A percentile compares a stretch with the other conserved stretches of the same genome.
Conservation (phyloP, 2,797 vertebrate species). For the Antennarius maculatus region DNA sequence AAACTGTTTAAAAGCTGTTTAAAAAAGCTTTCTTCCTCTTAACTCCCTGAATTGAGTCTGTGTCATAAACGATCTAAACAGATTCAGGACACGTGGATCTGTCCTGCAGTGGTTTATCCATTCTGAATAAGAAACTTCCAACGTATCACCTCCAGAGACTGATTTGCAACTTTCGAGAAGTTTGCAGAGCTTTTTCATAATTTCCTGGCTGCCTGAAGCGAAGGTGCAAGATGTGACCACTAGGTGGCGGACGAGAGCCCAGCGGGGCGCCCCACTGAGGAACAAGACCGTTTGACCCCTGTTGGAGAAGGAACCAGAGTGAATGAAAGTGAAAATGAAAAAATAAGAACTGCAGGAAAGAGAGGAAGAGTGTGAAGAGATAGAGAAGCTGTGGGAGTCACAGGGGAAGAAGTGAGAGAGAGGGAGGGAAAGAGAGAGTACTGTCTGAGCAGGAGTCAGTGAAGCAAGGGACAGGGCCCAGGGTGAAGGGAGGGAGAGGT, state of each 20-base stretch:
- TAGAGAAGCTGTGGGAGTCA: conserved; percentile 38
- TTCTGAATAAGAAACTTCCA: conserved; percentile 23
- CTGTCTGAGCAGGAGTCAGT: conserved; percentile 29
- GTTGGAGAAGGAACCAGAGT: conserved; percentile 10
- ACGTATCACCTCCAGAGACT: conserved; percentile 21
- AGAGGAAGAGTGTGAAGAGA: conserved; percentile 33
- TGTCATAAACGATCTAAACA: conserved; percentile 30
- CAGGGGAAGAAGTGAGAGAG: conserved; percentile 24
- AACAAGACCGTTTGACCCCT: conserved; percentile 39
- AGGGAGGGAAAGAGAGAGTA: conserved; percentile 19
- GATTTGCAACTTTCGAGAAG: conserved; percentile 43
- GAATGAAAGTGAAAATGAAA: conserved; percentile 29
- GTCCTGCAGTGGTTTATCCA: conserved; percentile 20
- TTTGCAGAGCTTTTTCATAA: conserved; percentile 20
- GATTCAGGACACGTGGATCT: conserved; percentile 12
- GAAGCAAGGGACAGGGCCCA: conserved; percentile 48
- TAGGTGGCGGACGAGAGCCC: conserved; percentile 67
- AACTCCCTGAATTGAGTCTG: neutral
- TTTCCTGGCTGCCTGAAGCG: conserved; percentile 30
- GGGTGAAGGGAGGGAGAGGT: conserved; percentile 14
- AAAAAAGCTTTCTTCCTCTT: neutral
- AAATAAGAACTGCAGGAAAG: conserved; percentile 6
- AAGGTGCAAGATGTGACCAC: conserved; percentile 57
- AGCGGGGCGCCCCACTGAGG: neutral
- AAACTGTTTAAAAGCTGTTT: neutral